Conservation (phyloP, 2,888 invertebrate genomes). For the Pandemis corylana region DNA sequence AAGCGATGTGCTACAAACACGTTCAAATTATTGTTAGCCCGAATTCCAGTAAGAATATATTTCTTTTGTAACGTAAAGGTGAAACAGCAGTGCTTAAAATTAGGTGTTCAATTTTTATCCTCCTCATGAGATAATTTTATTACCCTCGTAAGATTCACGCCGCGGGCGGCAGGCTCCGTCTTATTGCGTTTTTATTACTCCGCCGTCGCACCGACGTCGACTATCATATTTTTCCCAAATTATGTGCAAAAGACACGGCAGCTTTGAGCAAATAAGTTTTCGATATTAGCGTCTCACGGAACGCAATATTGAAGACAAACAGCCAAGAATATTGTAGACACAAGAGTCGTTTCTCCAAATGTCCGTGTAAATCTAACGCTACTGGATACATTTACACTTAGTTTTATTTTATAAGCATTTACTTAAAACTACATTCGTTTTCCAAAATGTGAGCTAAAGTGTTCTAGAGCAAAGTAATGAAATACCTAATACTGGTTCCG, state of each 20-base stretch:
- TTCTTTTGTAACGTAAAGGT: slow-evolving; percentile 26
- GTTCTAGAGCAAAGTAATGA: slow-evolving; percentile 6
- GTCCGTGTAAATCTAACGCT: slow-evolving; percentile 12
- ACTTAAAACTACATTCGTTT: not conserved
- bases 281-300: slow-evolving; percentile 52
- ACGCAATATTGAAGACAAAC: slow-evolving; percentile 33
- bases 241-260: slow-evolving; percentile 63
- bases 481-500: slow-evolving; percentile 12
- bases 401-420: not conserved
- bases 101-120: slow-evolving; percentile 73
- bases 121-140: slow-evolving; percentile 78
- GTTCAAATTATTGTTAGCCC: not conserved
- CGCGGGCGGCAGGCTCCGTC: slow-evolving; percentile 62
- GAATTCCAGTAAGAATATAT: not conserved
- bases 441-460: not conserved
- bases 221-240: slow-evolving; percentile 72
- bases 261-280: slow-evolving; percentile 62
- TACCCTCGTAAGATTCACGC: slow-evolving; percentile 71
- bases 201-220: slow-evolving; percentile 54
- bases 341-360: slow-evolving; percentile 11
- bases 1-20: not conserved
- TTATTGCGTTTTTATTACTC: slow-evolving; percentile 81
- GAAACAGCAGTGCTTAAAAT: slow-evolving; percentile 54
- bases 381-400: not conserved
- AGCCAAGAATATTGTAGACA: slow-evolving; percentile 19